Evolutionary conservation across 2,888 invertebrate species (phyloP).

Genomic region (Trissonchulus latispiculum): DNA sequence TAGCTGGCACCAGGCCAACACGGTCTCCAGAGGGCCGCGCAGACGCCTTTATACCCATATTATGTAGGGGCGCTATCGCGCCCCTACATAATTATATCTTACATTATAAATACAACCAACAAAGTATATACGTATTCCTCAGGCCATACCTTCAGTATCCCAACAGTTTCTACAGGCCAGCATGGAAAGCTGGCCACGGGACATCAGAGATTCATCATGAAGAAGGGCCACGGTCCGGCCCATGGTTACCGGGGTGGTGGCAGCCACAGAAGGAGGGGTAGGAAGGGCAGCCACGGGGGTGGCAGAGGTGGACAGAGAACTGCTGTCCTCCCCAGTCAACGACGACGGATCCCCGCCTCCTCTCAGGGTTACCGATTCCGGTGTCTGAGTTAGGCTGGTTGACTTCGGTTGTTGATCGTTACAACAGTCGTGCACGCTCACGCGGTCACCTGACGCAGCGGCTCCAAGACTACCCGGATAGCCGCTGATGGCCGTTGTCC

Average conservation of each 20-base stretch:
- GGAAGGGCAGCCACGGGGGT: not conserved
- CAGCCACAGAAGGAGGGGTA: too few relatives aligned
- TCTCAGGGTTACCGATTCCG: not conserved
- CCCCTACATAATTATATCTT: too few relatives aligned
- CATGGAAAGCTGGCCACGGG: not conserved
- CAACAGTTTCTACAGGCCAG: constrained; percentile 18
- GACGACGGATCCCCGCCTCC: not conserved
- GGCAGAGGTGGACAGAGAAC: not conserved
- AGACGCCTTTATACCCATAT: too few relatives aligned
- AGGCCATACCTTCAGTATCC: constrained; percentile 15
- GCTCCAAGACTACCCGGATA: not conserved
- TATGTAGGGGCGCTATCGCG: too few relatives aligned
- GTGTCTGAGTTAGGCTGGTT: not conserved
- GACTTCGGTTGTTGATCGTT: not conserved
- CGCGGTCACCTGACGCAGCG: not conserved
- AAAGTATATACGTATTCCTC: not conserved
- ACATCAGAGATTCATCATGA: not conserved
- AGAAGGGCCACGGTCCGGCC: too few relatives aligned
- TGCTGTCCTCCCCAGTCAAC: not conserved
- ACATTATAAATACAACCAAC: too few relatives aligned
- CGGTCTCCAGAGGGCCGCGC: too few relatives aligned
- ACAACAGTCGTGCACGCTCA: not conserved
- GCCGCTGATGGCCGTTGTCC: not conserved
- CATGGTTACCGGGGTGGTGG: too few relatives aligned
- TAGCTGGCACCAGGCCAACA: too few relatives aligned